Evolutionary conservation across 2,888 invertebrate genomes (phyloP), one percentile per base, ranked within the genome.

Genomic region (Dermolepida albohirtum): DNA sequence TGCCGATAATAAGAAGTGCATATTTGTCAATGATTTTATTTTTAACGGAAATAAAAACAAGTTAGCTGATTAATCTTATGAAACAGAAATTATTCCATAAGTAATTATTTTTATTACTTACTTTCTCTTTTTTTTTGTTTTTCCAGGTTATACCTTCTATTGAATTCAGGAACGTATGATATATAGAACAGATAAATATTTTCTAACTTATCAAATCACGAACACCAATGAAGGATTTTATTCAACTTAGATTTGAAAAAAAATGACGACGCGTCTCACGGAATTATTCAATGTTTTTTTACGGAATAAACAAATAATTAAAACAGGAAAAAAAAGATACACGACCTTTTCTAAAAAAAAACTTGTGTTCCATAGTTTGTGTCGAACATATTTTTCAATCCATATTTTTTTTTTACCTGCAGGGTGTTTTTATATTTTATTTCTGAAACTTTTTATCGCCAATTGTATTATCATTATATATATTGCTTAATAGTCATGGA

Each of bases 121-220:
- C n/a, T n/a, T n/a, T 22, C 29, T 29, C 52, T 62, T 52, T 43
- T 12, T 50, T 62, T n/a, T 65, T 52, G 39, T 14, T 51, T 6
- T 69, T 69, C 14, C 68, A 69, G 68, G 68, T 59, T 69, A 69
- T 41, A 69, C 68, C 40, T 69, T 69, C 62, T 59, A 69, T 62
- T 69, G 59, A 65, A 41, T 44, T 52, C 54, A 44, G 34, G 27
- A 52, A 16, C 11, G 14, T 44, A n/a, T n/a, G n/a, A n/a, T n/a
- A n/a, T 44, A 10, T 44, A 44, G 12, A 44, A 44, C 6, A 6
- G 2, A 44, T 11, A 44, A 44, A 44, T n/a, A 12, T 44, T 10
- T 14, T 44, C 44, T 44, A 44, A 44, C 44, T 44, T 44, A 44
- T 44, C 44, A 44, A 12, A 16, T 14, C 12, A 44, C 44, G 14